A percentile compares a stretch with the other conserved stretches of the same genome.
Evolutionary conservation across 2,113 vertebrate species (phyloP).

Genomic region (Polypterus bichir): DNA sequence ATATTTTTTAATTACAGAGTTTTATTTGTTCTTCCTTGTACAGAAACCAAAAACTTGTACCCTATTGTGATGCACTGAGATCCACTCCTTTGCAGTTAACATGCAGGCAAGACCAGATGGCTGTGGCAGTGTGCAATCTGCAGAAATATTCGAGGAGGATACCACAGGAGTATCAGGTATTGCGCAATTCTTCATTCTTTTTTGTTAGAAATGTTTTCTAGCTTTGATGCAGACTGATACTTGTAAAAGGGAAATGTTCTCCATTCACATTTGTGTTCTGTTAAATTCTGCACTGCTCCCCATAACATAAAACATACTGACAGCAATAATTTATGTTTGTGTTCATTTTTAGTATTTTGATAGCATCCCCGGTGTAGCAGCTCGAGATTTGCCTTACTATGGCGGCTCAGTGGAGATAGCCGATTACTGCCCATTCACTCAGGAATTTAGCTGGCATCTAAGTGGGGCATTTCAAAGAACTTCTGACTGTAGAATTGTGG

Average conservation of each 20-base stretch:
- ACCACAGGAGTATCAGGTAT: constrained; percentile 87
- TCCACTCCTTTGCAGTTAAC: constrained; percentile 81
- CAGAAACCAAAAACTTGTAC: constrained; percentile 60
- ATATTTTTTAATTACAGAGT: no score
- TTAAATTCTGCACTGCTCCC: background rate
- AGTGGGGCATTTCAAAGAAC: constrained; percentile 88
- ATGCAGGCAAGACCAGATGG: constrained; percentile 92
- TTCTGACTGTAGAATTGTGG: constrained; percentile 75
- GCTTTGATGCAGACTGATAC: background rate
- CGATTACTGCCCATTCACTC: constrained; percentile 91
- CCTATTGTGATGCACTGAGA: constrained; percentile 78
- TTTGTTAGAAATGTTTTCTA: background rate
- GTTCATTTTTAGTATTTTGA: constrained; percentile 75
- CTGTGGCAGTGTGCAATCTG: constrained; percentile 90
- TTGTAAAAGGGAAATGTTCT: no score
- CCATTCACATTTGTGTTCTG: no score
- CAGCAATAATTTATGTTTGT: constrained; percentile 7
- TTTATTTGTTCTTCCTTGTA: constrained; percentile 3
- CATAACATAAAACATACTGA: background rate
- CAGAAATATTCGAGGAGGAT: constrained; percentile 72
- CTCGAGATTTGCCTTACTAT: constrained; percentile 65
- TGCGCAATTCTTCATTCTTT: constrained; percentile 3
- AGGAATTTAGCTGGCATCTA: constrained; percentile 94
- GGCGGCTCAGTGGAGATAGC: constrained; percentile 94
- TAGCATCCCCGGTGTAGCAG: constrained; percentile 56